Conservation (phyloP, 1,140 invertebrate genomes). For the Heliothis virescens region DNA sequence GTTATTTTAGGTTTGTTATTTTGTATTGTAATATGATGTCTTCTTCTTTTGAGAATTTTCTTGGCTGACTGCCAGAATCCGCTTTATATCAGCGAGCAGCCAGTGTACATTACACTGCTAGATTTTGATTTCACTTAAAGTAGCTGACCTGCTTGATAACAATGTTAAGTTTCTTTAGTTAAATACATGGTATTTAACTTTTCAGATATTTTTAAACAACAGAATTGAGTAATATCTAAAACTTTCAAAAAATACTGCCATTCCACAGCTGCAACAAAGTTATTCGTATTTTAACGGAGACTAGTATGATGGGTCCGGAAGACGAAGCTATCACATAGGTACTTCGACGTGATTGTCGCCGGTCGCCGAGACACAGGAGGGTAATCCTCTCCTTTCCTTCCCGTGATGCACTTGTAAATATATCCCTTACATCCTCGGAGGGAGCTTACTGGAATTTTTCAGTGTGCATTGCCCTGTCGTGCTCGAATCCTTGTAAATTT, state of each 20-base stretch:
- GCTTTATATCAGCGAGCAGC: conserved; percentile 12
- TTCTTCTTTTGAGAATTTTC: conserved; percentile 25
- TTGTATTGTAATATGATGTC: conserved; percentile 25
- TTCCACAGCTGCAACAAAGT: too few species aligned
- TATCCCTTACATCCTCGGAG: conserved; percentile 63
- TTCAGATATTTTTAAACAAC: too few species aligned
- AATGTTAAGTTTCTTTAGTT: not conserved
- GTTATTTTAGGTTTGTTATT: conserved; percentile 33
- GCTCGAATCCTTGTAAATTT: conserved; percentile 81
- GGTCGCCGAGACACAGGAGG: conserved; percentile 24
- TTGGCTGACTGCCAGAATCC: conserved; percentile 17
- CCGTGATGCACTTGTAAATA: conserved; percentile 46
- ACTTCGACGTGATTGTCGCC: conserved; percentile 5
- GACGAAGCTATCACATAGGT: not conserved
- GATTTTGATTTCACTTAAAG: conserved; percentile 15
- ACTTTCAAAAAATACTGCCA: too few species aligned
- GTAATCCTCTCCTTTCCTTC: conserved; percentile 21
- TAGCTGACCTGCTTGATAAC: not conserved
- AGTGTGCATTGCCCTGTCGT: conserved; percentile 75
- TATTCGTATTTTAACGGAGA: too few species aligned
- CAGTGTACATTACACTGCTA: conserved; percentile 11
- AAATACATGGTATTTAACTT: not conserved
- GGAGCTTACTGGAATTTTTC: conserved; percentile 75
- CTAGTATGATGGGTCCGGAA: not conserved
- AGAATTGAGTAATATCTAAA: too few species aligned